These are phyloP conservation scores for Isaurus tuberculatus DNA, from an alignment of 92 coral and sea anemone genomes.

Conservation along the genomic window DNA sequence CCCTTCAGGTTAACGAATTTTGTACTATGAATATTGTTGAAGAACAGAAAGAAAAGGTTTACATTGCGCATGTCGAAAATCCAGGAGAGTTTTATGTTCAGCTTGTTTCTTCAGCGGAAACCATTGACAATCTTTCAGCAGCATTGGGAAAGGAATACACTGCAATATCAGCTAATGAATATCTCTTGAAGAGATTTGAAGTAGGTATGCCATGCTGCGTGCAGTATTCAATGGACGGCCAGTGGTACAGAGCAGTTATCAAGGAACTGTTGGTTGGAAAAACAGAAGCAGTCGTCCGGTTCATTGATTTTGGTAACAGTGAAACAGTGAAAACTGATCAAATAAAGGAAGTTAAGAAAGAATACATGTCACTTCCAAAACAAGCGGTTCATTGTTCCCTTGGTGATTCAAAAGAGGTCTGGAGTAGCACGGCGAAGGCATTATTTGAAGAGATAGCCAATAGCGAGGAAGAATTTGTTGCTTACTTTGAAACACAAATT, in stretches of 20 bases:
- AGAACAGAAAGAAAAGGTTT: conserved; percentile 61
- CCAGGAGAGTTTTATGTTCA: conserved; percentile 86
- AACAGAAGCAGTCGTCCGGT: conserved; percentile 55
- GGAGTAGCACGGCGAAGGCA: conserved; percentile 40
- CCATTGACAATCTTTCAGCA: conserved; percentile 32
- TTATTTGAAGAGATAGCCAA: conserved; percentile 50
- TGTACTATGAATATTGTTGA: conserved; percentile 21
- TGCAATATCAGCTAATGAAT: conserved; percentile 8
- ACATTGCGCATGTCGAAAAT: conserved; percentile 67
- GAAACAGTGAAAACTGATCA: conserved; percentile 52
- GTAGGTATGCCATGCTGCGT: conserved; percentile 64
- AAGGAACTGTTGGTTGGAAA: conserved; percentile 23
- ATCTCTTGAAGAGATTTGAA: conserved; percentile 35
- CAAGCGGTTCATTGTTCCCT: conserved; percentile 51
- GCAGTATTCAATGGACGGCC: conserved; percentile 65
- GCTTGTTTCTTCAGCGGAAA: conserved; percentile 49
- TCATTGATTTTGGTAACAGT: conserved; percentile 75
- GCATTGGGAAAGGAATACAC: conserved; percentile 42
- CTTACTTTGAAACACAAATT: conserved; percentile 6
- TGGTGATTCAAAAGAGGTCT: conserved; percentile 12
- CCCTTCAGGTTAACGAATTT: conserved; percentile 25
- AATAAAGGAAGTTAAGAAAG: conserved; percentile 40
- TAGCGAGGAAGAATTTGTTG: conserved; percentile 38
- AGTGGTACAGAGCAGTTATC: conserved; percentile 89
- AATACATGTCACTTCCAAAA: conserved; percentile 35